Base-by-base conservation (phyloP, 2,797 vertebrate genomes). In the Paedocypris micromegethes region DNA sequence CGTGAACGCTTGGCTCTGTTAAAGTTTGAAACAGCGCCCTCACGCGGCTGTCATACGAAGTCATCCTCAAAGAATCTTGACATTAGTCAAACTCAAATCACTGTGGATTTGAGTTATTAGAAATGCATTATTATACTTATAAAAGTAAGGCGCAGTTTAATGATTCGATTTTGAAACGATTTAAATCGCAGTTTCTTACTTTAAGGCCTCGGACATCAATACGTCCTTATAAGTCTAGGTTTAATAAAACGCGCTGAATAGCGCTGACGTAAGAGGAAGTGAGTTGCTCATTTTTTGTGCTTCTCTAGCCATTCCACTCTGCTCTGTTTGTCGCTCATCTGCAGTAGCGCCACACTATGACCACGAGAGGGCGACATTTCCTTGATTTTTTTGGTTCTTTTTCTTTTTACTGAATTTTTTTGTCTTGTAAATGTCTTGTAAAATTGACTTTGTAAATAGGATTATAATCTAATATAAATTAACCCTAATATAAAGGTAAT, bases 151-250 rank as follows among this genome's bases (percentile, higher is more conserved):
- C 9, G 2, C 9, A 3, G 5, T 54, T 9, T 8, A 45, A 5
- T 46, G 8, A n/a, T 8, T 3, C 5, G 4, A 23, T 23, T 23
- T 23, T 23, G 23, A 23, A 23, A 23, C 23, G 23, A 23, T 23
- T 23, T 49, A 6, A 5, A 2, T 2, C 0, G 3, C 2, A 3
- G 7, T 47, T 63, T 57, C 3, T 42, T 4, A 43, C 6, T 8
- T 43, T 40, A 7, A 40, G 40, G 44, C 1, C 3, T 3, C 4
- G 3, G 8, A 51, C 41, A 44, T 7, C 9, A 63, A 50, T 57
- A 46, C 23, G 23, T 23, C 68, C 68, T 40, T 70, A 70, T 70
- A 70, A 50, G 68, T 70, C 68, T 51, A 45, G 62, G 9, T 63
- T 63, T 40, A 47, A 70, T 50, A 63, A 53, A 63, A 63, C 9